phyloP scores from a whole-genome alignment of 2,113 vertebrate genomes.

The Pontoporia blainvillei region DNA sequence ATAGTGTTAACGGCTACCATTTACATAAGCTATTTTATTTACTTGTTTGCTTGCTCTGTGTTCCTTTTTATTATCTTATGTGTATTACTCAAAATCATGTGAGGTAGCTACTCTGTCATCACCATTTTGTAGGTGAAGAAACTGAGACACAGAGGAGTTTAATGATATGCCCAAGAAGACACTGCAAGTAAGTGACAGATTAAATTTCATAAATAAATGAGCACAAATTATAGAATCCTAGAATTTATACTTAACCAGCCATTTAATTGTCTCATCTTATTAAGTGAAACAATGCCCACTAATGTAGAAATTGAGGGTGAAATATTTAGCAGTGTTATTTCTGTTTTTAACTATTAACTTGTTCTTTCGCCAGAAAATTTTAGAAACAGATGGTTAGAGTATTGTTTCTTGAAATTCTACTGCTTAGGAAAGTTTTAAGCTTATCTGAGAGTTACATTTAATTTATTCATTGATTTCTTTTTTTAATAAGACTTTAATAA shows the following conservation, averaged over 20 bases:
- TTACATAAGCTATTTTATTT: background rate
- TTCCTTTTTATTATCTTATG: background rate
- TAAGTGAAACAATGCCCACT: background rate
- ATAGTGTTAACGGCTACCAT: background rate
- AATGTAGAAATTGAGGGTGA: background rate
- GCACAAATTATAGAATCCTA: background rate
- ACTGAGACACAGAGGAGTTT: background rate
- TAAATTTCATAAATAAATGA: background rate
- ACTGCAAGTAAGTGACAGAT: background rate
- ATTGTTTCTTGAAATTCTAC: background rate
- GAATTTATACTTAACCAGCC: background rate
- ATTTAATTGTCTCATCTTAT: background rate
- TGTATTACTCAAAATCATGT: background rate
- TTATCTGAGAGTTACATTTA: background rate
- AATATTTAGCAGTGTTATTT: background rate
- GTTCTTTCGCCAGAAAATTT: background rate
- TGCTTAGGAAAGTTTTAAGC: background rate
- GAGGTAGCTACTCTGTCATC: background rate
- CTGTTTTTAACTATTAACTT: background rate
- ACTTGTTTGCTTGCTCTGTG: background rate
- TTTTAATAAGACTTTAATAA: background rate
- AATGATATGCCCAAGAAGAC: background rate
- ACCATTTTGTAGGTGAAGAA: slow-evolving; percentile 2
- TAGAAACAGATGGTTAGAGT: background rate
- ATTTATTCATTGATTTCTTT: background rate